Percentiles rank a stretch among this genome's conserved stretches.
phyloP scores from a whole-genome alignment of 1,140 invertebrate species.

The Drosophila obscura region DNA sequence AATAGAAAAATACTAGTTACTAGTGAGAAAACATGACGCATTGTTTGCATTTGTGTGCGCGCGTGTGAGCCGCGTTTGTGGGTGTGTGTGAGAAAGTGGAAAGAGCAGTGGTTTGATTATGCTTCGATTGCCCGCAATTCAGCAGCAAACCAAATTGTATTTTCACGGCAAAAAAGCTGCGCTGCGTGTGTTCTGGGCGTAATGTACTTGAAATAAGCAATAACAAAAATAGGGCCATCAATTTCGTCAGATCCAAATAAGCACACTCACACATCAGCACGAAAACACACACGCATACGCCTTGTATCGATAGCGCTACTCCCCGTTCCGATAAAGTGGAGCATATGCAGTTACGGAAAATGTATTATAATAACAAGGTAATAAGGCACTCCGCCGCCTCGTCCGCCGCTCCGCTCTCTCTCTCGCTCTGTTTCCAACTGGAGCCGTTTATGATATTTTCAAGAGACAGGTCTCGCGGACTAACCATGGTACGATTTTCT shows the following conservation, averaged over 20 bases:
- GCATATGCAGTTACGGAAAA: slow-evolving; percentile 24
- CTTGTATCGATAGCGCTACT: slow-evolving; percentile 21
- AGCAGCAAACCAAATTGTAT: slow-evolving; percentile 1
- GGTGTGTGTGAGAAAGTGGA: slow-evolving; percentile 20
- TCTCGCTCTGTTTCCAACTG: no score
- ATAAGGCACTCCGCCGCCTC: no score
- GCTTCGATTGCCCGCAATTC: slow-evolving; percentile 11
- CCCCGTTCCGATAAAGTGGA: slow-evolving; percentile 8
- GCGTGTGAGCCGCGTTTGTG: slow-evolving; percentile 12
- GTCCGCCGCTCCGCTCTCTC: no score
- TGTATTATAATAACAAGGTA: slow-evolving; percentile 10
- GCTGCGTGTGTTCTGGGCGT: slow-evolving; percentile 22
- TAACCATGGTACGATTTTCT: no score
- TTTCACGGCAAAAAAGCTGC: slow-evolving; percentile 5
- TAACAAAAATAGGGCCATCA: slow-evolving; percentile 9
- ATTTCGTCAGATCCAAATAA: slow-evolving; percentile 32
- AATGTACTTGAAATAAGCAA: slow-evolving; percentile 41
- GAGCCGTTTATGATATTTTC: no score
- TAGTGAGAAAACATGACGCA: slow-evolving; percentile 56
- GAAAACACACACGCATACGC: not conserved
- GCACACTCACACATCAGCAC: not conserved
- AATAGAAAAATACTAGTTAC: slow-evolving; percentile 38
- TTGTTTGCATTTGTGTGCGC: slow-evolving; percentile 48
- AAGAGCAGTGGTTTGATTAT: not conserved
- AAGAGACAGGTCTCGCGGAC: no score